Base-by-base conservation (phyloP, 1,140 invertebrate genomes). In the Fopius arisanus region DNA sequence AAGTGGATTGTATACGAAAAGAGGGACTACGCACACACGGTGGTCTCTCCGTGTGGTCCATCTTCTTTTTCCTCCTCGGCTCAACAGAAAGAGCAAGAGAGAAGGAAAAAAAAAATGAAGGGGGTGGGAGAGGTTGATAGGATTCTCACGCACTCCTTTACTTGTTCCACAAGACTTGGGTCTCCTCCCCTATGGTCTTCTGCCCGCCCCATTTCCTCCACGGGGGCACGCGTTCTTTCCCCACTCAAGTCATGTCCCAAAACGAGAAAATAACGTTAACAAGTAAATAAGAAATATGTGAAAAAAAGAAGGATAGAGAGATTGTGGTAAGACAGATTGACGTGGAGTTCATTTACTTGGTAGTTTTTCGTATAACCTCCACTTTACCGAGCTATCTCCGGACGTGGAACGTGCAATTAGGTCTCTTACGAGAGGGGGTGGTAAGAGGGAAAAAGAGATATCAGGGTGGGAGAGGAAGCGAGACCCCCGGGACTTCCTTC, bases 1-100 rank as follows among this genome's bases (percentile, higher is more conserved):
- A 67, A 74, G 37, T 37, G 62, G 51, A 37, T 54, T 29, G 48
- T 48, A 68, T 68, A 28, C 66, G 29, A 67, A 76, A 81, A 80
- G 77, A 73, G 54, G 21, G 21, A 31, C 14, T 26, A 65, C 67
- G 51, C 81, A 80, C 78, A 81, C 81, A 83, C 78, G 81, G 81
- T 83, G 81, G 81, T 83, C 81, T 82, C 80, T 79, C 81, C 76
- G 81, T 83, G 81, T 83, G 81, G 81, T 83, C 81, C 78, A 65
- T 29, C 48, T 70, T 37, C 43, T 10, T 54, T n/a, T 68, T 31
- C 54, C 63, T 59, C 68, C 59, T 75, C 40, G 26, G 29, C 40
- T 54, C 54, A 26, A 28, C 10, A 26, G 54, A 59, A 14, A 51
- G 9, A 51, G 14, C n/a, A 16, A 51, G 19, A 19, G n/a, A 33